Percentiles rank a stretch among this genome's conserved stretches.
Conservation (phyloP, 2,797 vertebrate genomes). For the Glossophaga mutica region DNA sequence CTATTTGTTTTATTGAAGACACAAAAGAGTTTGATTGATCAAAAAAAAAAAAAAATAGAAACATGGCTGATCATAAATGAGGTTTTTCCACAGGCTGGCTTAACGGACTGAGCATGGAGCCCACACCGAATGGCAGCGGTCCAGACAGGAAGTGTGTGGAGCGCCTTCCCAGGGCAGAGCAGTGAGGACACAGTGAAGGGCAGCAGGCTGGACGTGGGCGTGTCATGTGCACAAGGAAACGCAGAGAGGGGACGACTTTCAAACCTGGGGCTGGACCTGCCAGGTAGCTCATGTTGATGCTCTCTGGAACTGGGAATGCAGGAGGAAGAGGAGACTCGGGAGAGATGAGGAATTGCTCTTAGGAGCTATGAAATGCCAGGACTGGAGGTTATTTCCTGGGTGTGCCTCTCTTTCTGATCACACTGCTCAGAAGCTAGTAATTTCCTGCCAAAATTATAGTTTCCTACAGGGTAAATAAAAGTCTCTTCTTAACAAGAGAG, state of each 20-base stretch:
- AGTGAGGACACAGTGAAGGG: not conserved
- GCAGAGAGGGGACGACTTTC: not conserved
- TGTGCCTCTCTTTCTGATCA: slow-evolving; percentile 56
- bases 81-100: not conserved
- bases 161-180: not conserved
- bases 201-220: not conserved
- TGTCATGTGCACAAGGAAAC: not conserved
- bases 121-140: not conserved
- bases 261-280: not conserved
- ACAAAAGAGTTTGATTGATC: not conserved
- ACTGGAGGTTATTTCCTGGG: slow-evolving; percentile 41
- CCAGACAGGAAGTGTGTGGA: not conserved
- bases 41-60: not conserved
- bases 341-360: not conserved
- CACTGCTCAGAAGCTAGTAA: slow-evolving; percentile 46
- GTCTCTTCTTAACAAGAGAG: slow-evolving; percentile 31
- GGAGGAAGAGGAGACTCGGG: not conserved
- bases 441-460: slow-evolving; percentile 69
- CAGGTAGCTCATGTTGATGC: not conserved
- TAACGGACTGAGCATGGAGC: not conserved
- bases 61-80: not conserved
- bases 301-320: not conserved
- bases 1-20: not conserved
- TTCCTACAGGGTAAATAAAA: slow-evolving; percentile 47
- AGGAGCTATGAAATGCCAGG: not conserved